A percentile compares a stretch with the other conserved stretches of the same genome.
Evolutionary conservation across 2,113 vertebrate species (phyloP).

Genomic region (Gambusia holbrooki): DNA sequence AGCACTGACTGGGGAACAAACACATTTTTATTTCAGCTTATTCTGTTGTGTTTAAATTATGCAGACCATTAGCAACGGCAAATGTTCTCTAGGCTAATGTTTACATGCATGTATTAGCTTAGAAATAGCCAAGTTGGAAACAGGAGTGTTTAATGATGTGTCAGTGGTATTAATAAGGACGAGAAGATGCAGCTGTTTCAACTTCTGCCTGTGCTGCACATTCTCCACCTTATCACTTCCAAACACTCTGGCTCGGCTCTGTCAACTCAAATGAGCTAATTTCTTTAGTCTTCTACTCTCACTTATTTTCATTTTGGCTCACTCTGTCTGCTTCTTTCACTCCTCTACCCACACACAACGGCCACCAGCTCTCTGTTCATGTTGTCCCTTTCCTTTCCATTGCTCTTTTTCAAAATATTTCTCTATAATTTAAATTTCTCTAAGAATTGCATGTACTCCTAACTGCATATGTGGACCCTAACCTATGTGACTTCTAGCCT

Average conservation of each 20-base stretch:
- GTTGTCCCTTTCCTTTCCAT: constrained; percentile 11
- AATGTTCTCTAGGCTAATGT: constrained; percentile 50
- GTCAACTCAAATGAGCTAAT: constrained; percentile 72
- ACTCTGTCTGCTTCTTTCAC: constrained; percentile 11
- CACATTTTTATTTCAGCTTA: constrained; percentile 62
- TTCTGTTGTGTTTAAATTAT: constrained; percentile 72
- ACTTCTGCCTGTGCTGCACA: constrained; percentile 53
- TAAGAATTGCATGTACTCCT: constrained; percentile 60
- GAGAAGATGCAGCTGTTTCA: constrained; percentile 57
- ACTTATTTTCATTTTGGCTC: constrained; percentile 59
- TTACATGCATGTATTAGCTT: constrained; percentile 30
- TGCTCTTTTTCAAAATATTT: constrained; percentile 49
- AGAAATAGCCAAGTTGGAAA: constrained; percentile 57
- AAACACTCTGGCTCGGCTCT: constrained; percentile 65
- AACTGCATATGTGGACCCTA: constrained; percentile 48
- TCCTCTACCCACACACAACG: constrained; percentile 44
- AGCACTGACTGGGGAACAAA: constrained; percentile 51
- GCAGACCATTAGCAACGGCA: constrained; percentile 67
- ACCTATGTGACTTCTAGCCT: neutral
- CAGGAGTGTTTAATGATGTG: constrained; percentile 53
- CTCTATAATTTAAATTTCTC: constrained; percentile 50
- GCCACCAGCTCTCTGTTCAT: constrained; percentile 15
- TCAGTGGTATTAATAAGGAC: constrained; percentile 64
- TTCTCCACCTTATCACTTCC: constrained; percentile 66
- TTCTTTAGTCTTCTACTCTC: constrained; percentile 61